Evolutionary conservation across 2,113 vertebrate genomes (phyloP).

Genomic region (Mustela nigripes): DNA sequence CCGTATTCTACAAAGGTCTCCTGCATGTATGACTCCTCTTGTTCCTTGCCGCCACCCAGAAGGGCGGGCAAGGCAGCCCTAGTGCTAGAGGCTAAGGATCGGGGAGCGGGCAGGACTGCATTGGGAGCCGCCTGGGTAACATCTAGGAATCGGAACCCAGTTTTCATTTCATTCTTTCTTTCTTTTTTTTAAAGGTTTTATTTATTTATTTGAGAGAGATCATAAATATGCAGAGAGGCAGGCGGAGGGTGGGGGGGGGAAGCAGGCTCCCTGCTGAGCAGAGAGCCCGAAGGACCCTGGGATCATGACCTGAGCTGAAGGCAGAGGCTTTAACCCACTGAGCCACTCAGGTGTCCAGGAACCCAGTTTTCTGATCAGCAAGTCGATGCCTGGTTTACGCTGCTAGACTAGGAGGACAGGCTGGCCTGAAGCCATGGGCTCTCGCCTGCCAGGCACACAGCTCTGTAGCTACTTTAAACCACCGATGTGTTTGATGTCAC

Average conservation of each 20-base stretch:
- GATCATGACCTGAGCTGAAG: too few species aligned
- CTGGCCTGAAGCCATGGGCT: not conserved
- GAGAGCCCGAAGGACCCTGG: too few species aligned
- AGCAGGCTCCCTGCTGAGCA: too few species aligned
- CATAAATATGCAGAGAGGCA: too few species aligned
- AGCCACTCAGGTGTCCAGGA: not conserved
- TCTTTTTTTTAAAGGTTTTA: too few species aligned
- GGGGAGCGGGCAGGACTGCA: not conserved
- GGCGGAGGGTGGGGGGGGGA: too few species aligned
- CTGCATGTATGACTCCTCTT: not conserved
- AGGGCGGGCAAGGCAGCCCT: not conserved
- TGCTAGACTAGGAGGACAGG: not conserved
- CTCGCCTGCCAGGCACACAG: not conserved
- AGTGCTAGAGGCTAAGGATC: not conserved
- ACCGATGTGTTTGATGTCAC: not conserved
- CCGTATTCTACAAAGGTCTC: rapidly evolving
- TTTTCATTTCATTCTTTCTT: too few species aligned
- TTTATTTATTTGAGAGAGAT: too few species aligned
- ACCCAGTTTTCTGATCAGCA: not conserved
- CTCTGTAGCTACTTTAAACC: not conserved
- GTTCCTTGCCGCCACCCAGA: not conserved
- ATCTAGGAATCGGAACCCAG: not conserved
- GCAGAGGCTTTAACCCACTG: too few species aligned
- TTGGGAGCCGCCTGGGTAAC: not conserved
- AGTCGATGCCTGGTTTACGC: not conserved